Evolutionary conservation across 2,113 vertebrate species (phyloP).

Genomic region (Pogonocichla stellata): DNA sequence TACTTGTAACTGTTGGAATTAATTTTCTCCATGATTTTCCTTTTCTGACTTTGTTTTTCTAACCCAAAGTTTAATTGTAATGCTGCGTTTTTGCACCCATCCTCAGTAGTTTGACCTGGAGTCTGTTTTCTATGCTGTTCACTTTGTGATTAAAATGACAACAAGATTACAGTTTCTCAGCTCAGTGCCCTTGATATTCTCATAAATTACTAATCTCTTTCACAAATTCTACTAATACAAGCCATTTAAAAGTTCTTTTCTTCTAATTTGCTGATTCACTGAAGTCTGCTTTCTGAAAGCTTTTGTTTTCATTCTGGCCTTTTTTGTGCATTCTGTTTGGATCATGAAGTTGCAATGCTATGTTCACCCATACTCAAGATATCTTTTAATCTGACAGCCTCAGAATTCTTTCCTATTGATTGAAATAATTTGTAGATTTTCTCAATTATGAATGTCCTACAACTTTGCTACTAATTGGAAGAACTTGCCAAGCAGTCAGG

Average conservation of each 20-base stretch:
- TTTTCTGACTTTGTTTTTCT: background rate
- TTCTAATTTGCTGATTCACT: background rate
- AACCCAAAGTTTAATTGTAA: background rate
- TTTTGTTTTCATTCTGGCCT: background rate
- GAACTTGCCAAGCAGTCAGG: background rate
- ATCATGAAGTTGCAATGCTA: background rate
- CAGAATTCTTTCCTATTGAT: background rate
- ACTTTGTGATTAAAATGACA: background rate
- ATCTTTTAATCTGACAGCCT: background rate
- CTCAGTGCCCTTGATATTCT: background rate
- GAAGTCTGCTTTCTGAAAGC: background rate
- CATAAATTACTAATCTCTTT: background rate
- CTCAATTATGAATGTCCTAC: background rate
- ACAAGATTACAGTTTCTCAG: background rate
- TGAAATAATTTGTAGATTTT: background rate
- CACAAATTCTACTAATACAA: background rate
- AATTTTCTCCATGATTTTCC: background rate
- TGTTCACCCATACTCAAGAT: background rate
- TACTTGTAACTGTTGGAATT: background rate
- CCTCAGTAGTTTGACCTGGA: background rate
- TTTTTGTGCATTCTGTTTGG: background rate
- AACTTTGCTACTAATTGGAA: background rate
- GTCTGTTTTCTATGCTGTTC: background rate
- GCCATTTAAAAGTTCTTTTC: background rate
- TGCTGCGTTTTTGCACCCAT: background rate